Base-by-base conservation (phyloP, 64 coral and sea anemone species). In the Pocillopora damicornis region DNA sequence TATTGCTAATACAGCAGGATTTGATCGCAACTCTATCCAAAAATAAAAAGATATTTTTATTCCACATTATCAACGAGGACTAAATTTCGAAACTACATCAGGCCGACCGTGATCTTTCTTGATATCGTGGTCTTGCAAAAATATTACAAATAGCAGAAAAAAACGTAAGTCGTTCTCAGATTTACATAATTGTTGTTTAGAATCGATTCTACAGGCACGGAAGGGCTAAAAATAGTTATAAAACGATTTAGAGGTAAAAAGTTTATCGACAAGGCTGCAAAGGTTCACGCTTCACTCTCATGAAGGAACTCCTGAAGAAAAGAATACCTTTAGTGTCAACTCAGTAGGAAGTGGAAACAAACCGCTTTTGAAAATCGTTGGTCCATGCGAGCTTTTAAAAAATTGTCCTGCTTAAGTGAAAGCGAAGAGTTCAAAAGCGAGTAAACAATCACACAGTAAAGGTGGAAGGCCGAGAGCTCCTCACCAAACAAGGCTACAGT, bases 381-480 rank as follows among this genome's bases (percentile, higher is more conserved):
- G 62, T 3, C 62, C 81, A 18, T 85, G 22, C 22, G 6, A 22
- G 13, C 17, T 1, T 56, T 20, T 20, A 51, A 73, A 18, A 14
- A 13, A 85, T 18, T 13, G 59, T 23, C 17, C 13, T 25, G 57
- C 30, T 82, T 12, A 15, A 20, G 37, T 85, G 13, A 58, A 45
- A 85, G 65, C 37, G 63, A 9, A 25, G 30, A 85, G 64, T 73
- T 85, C 38, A 85, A 85, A 17, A 73, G 58, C 22, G 30, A 85
- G 63, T 85, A 85, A 85, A 85, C 81, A 85, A 72, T 63, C 2
- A 66, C 35, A n/a, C 20, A 61, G 15, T 11, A 77, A 22, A 77
- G 75, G 10, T 36, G 18, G 42, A 51, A 20, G 18, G 18, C 67
- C 18, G 1, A 10, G 6, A 25, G 23, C 22, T 71, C 0, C 6